Evolutionary conservation across 2,113 vertebrate species (phyloP).

Genomic region (Entomyzon cyanotis): DNA sequence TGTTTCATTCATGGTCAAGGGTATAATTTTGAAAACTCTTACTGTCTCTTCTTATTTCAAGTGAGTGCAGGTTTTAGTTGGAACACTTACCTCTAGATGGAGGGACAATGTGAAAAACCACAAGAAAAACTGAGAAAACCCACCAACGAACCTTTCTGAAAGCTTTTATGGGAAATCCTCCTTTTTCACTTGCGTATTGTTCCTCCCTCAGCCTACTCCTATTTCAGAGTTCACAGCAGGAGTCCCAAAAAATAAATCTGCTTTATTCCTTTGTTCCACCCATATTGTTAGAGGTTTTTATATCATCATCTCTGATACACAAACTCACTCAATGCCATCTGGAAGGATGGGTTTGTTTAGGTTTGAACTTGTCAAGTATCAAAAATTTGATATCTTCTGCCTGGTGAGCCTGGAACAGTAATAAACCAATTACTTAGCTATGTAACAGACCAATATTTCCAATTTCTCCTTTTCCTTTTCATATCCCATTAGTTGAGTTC

Average conservation of each 20-base stretch:
- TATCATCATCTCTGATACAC: neutral
- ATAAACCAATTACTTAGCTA: neutral
- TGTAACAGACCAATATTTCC: neutral
- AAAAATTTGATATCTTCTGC: neutral
- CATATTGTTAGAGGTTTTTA: neutral
- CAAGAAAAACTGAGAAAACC: neutral
- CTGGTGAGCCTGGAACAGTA: neutral
- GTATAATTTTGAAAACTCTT: neutral
- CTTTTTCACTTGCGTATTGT: neutral
- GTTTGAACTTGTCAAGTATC: neutral
- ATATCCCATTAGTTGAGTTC: neutral
- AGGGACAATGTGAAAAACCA: neutral
- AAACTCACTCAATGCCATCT: neutral
- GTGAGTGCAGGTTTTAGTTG: neutral
- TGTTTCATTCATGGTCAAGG: neutral
- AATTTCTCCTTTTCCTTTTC: neutral
- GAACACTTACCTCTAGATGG: neutral
- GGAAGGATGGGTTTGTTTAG: neutral
- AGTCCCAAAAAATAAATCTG: neutral
- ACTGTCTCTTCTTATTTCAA: neutral
- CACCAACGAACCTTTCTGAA: neutral
- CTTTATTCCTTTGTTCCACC: neutral
- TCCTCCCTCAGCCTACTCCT: neutral
- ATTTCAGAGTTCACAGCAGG: neutral
- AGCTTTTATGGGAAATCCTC: neutral